Percentiles rank a stretch among this genome's conserved stretches.
Conservation (phyloP, 2,113 vertebrate species). For the Coracopsis vasa region DNA sequence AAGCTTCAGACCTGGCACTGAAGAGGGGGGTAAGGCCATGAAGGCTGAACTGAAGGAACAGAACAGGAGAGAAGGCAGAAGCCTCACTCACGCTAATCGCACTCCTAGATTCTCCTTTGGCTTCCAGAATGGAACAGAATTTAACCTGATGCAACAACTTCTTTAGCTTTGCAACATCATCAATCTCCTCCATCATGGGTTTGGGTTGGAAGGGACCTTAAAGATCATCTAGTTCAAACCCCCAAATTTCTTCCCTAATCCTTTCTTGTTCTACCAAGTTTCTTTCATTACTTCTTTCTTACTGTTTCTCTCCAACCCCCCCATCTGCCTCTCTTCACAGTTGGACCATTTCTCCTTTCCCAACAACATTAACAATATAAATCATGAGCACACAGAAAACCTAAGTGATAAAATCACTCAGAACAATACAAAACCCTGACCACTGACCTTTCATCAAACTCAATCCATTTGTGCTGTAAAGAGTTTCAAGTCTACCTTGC, state of each 20-base stretch:
- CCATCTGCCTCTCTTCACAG: neutral
- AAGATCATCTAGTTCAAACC: neutral
- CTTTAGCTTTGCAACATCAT: neutral
- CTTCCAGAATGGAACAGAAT: neutral
- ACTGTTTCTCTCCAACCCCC: neutral
- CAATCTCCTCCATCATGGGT: neutral
- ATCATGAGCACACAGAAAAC: neutral
- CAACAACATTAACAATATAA: neutral
- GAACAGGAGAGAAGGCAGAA: neutral
- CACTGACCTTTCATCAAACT: neutral
- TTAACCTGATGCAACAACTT: neutral
- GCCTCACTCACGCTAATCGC: neutral
- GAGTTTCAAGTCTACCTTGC: neutral
- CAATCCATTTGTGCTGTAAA: neutral
- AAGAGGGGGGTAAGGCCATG: neutral
- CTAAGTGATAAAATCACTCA: neutral
- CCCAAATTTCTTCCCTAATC: neutral
- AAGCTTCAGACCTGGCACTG: neutral
- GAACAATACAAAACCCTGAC: neutral
- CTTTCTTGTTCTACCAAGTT: neutral
- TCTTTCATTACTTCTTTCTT: neutral
- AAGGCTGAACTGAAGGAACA: neutral
- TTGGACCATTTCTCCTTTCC: neutral
- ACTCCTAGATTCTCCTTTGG: neutral
- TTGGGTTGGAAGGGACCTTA: neutral